phyloP scores from a whole-genome alignment of 2,888 invertebrate species.

The Cecidostiba fungosa region DNA sequence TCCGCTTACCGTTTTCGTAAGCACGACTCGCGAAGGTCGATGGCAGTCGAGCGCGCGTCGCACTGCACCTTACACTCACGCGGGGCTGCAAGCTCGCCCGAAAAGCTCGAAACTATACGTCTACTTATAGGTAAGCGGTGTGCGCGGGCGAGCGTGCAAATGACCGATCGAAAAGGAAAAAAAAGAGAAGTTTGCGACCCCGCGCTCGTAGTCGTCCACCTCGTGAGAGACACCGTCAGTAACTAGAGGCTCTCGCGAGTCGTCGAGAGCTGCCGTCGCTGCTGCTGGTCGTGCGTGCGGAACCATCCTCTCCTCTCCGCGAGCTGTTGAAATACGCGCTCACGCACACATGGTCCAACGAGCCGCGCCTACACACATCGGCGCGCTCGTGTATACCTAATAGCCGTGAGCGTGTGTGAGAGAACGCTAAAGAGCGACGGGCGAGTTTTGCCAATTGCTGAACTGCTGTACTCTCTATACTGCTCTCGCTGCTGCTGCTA shows the following conservation, averaged over 20 bases:
- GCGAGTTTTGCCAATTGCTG: conserved; percentile 55
- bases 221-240: conserved; percentile 74
- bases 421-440: conserved; percentile 1
- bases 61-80: background rate
- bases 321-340: background rate
- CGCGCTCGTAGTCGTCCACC: conserved; percentile 67
- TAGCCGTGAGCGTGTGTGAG: conserved; percentile 12
- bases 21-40: conserved; percentile 63
- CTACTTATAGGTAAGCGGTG: background rate
- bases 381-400: background rate
- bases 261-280: background rate
- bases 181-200: conserved; percentile 28
- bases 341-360: conserved; percentile 19
- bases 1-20: conserved; percentile 66
- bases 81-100: conserved; percentile 7
- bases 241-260: conserved; percentile 64
- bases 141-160: conserved; percentile 11
- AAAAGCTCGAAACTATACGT: background rate
- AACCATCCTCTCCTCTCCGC: conserved; percentile 37
- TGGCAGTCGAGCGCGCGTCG: conserved; percentile 44
- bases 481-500: no score
- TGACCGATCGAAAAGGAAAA: conserved; percentile 39
- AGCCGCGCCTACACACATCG: conserved; percentile 8
- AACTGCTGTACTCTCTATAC: background rate
- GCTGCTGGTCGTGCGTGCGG: background rate